Conservation (phyloP, 2,797 vertebrate species). For the Bovichtus diacanthus region DNA sequence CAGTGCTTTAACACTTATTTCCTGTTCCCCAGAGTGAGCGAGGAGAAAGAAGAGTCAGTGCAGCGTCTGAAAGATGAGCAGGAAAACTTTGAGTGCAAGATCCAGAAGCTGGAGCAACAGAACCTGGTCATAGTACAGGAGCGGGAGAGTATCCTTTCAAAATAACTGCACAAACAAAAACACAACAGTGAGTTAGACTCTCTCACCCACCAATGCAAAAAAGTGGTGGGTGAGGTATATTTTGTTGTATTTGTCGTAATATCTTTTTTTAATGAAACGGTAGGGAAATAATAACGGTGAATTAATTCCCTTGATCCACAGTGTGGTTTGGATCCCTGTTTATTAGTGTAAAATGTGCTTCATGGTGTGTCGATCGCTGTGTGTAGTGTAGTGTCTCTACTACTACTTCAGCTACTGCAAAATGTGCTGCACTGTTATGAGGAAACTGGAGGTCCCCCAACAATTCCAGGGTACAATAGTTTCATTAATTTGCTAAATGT, state of each 20-base stretch:
- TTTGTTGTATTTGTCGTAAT: neutral
- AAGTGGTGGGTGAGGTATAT: neutral
- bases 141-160: slow-evolving; percentile 95
- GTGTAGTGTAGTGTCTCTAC: neutral
- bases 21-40: slow-evolving; percentile 88
- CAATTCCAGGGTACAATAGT: neutral
- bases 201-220: neutral
- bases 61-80: slow-evolving; percentile 93
- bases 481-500: neutral
- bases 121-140: slow-evolving; percentile 92
- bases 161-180: neutral
- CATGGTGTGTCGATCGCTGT: neutral
- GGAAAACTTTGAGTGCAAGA: slow-evolving; percentile 93
- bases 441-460: neutral
- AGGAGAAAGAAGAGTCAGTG: slow-evolving; percentile 95
- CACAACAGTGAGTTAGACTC: neutral
- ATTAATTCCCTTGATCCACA: neutral
- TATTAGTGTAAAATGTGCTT: too few relatives aligned
- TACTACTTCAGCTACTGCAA: neutral
- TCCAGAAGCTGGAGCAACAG: slow-evolving; percentile 93
- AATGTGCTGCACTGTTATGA: neutral
- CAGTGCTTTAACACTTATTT: neutral
- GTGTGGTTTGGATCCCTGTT: neutral
- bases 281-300: neutral
- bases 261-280: neutral